Base-by-base conservation (phyloP, 2,113 vertebrate species). In the Micronisus gabar region DNA sequence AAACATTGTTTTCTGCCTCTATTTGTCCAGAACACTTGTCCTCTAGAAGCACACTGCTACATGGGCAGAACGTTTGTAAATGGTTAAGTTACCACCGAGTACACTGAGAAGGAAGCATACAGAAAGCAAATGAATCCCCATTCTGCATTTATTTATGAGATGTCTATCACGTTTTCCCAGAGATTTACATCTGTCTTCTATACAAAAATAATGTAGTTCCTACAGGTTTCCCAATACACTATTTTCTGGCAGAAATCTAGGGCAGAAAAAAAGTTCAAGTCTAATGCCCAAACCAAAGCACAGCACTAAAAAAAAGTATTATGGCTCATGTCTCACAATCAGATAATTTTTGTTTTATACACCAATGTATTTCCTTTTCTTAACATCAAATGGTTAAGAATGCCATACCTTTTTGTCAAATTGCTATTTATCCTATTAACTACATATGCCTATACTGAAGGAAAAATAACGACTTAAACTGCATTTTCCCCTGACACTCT, bases 131-230 rank as follows among this genome's bases (percentile, higher is more conserved):
- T 20, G 9, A 90, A 87, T 38, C 14, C 20, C 17, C 26, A 58
- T 67, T 90, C 38, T 65, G 34, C 22, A 36, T 52, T 80, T 85
- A 65, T 67, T 81, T 56, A 53, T 47, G 27, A 70, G 38, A 48
- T 32, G n/a, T 63, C 9, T 36, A n/a, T 22, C 41, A 48, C 0
- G 0, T 83, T 76, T 81, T 62, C 29, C 29, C 48, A 83, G 23
- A 90, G 8, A 26, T 45, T 62, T 78, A 9, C 0, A 1, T 14
- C 10, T 48, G 21, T n/a, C 38, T 62, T 65, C 40, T 48, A 79
- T 18, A 75, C 13, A 78, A 61, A 58, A 7, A 50, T 19, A 45
- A 40, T 7, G 9, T 15, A 53, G 15, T 21, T 73, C 26, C 59
- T 71, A 22, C 30, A 59, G 20, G 38, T 50, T 78, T 74, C 41